phyloP scores from a whole-genome alignment of 2,797 vertebrate species.

The Brachyalestes nurse region DNA sequence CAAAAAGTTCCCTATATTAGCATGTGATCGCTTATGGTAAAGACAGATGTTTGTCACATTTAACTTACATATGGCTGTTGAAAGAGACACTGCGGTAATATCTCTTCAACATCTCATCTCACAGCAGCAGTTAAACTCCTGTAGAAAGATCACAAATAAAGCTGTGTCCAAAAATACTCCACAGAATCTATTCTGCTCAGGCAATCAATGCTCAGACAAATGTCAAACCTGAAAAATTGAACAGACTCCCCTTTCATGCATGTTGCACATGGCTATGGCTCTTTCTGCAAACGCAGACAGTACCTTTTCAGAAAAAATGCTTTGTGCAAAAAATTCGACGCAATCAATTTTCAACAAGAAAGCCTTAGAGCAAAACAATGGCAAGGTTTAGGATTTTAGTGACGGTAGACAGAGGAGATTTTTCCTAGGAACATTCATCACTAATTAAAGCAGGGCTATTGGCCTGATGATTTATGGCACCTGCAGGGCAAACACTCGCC shows the following conservation, averaged over 20 bases:
- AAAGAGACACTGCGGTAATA: not conserved
- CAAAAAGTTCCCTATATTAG: not conserved
- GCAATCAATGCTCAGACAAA: not conserved
- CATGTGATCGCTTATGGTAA: not conserved
- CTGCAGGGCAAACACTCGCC: constrained; percentile 14
- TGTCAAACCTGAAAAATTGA: not conserved
- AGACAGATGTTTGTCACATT: not conserved
- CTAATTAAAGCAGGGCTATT: constrained; percentile 40
- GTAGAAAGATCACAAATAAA: not conserved
- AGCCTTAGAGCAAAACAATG: constrained; percentile 15
- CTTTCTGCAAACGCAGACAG: not conserved
- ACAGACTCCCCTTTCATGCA: not conserved
- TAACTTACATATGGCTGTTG: not conserved
- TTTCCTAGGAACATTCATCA: constrained; percentile 9
- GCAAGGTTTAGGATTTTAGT: not conserved
- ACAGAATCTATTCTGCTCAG: not conserved
- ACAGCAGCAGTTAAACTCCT: not conserved
- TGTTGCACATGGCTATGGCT: not conserved
- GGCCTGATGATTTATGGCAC: constrained; percentile 38
- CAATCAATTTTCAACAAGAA: constrained; percentile 10
- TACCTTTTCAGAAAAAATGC: constrained; percentile 2
- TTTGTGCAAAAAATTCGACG: not conserved
- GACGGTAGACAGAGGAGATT: constrained; percentile 5
- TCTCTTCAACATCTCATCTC: not conserved
- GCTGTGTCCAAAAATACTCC: not conserved